Evolutionary conservation across 2,888 invertebrate species (phyloP), one percentile per base, ranked within the genome.

Genomic region (Lampropteryx suffumata): DNA sequence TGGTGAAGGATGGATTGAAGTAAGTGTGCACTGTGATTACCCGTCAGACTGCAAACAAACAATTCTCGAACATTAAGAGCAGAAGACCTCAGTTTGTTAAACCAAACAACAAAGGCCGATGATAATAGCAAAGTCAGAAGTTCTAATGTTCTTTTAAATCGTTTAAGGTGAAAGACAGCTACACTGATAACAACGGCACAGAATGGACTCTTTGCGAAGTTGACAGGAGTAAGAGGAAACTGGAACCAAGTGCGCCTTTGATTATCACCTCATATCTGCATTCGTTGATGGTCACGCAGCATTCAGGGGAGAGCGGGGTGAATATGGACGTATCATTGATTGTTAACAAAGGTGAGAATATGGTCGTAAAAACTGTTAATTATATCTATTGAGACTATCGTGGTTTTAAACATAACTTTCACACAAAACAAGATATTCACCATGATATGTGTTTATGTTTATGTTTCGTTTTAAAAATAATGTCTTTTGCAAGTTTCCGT

Each of bases 151-250:
- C 9, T 17, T 27, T 5, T 2, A 21, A 6, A 4, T 12, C n/a
- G 34, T 24, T 40, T 1, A 67, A 92, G 92, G 90, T 92, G 11
- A 91, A 84, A 62, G 95, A 95, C 76, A 93, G 92, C 73, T 95
- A 95, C 79, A 92, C 94, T 0, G 94, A 94, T 65, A 86, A 85
- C 61, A 94, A 94, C 75, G 94, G 94, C 27, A 94, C 94, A 0
- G 84, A 90, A 43, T 95, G 94, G 94, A 91, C 90, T 24, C 83
- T 95, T 24, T 95, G 95, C 67, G 91, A 90, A 34, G 61, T 75
- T 3, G 81, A 65, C 66, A 79, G 81, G 35, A 75, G 53, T 32
- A 69, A 64, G 42, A 63, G 83, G 13, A 80, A 76, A 53, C 50
- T 68, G 28, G 79, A 77, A 5, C 67, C 76, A 7, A 67, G 66